Percentiles rank a stretch among this genome's conserved stretches.
Conservation (phyloP, 2,113 vertebrate species). For the Paraplagusia blochii region DNA sequence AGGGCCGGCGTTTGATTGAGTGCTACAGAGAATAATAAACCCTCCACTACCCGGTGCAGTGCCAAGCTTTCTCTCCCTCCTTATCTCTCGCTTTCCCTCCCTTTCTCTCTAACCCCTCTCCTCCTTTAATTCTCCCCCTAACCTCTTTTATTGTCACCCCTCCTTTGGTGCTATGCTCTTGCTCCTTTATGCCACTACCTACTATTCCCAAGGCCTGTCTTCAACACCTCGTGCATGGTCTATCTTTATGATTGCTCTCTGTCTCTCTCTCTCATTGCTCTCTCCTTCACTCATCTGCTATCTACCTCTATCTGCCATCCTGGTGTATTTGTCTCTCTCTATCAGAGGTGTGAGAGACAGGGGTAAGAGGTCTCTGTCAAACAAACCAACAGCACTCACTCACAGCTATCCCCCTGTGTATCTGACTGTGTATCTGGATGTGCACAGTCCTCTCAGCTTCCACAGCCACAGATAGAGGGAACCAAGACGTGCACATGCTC, state of each 20-base stretch:
- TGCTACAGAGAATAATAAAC: slow-evolving; percentile 93
- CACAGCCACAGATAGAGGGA: slow-evolving; percentile 42
- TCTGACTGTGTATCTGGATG: slow-evolving; percentile 66
- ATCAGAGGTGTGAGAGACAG: slow-evolving; percentile 71
- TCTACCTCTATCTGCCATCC: slow-evolving; percentile 64
- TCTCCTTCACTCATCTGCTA: slow-evolving; percentile 54
- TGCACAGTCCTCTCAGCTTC: slow-evolving; percentile 63
- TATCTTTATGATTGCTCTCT: slow-evolving; percentile 56
- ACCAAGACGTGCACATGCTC: not conserved
- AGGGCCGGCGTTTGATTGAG: slow-evolving; percentile 92
- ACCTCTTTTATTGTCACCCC: slow-evolving; percentile 62
- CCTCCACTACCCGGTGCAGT: slow-evolving; percentile 78
- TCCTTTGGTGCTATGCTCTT: slow-evolving; percentile 59
- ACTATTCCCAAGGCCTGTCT: slow-evolving; percentile 57
- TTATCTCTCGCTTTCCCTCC: slow-evolving; percentile 63
- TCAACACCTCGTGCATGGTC: slow-evolving; percentile 51
- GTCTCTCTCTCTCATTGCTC: slow-evolving; percentile 26
- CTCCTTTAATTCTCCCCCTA: slow-evolving; percentile 55
- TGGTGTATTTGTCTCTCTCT: slow-evolving; percentile 67
- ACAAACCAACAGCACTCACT: slow-evolving; percentile 74
- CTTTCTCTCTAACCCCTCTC: slow-evolving; percentile 60
- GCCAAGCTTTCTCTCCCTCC: slow-evolving; percentile 76
- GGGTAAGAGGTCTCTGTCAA: slow-evolving; percentile 76
- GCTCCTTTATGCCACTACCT: slow-evolving; percentile 56
- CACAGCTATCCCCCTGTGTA: slow-evolving; percentile 67